Percentiles rank a stretch among this genome's conserved stretches.
These are phyloP conservation scores for Heliconius himera DNA, from an alignment of 1,140 invertebrate genomes.

Conservation along the genomic window DNA sequence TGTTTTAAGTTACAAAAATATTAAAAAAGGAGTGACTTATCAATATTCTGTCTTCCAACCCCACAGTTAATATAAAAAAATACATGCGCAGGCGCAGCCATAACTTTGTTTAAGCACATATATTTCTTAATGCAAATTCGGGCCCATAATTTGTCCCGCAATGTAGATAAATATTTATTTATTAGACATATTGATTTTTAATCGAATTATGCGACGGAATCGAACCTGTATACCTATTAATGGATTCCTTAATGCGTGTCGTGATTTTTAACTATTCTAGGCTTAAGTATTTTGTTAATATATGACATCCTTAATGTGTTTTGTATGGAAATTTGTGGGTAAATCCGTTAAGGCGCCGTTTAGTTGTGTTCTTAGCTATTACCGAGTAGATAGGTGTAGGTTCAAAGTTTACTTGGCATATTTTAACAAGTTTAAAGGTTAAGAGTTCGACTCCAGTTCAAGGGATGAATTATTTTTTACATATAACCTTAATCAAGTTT, in stretches of 20 bases:
- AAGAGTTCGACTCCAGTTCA: too few species aligned
- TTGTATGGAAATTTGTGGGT: neutral
- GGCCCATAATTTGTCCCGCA: neutral
- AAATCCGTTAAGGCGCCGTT: neutral
- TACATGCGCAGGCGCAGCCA: neutral
- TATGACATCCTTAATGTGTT: neutral
- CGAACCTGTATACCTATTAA: conserved; percentile 7
- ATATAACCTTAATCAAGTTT: too few species aligned
- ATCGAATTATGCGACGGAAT: neutral
- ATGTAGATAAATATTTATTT: conserved; percentile 4
- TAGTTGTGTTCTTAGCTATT: neutral
- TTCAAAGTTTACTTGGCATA: neutral
- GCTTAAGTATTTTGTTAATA: conserved; percentile 11
- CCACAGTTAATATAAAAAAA: neutral
- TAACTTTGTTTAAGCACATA: neutral
- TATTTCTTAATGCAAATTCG: conserved; percentile 1
- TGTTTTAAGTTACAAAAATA: neutral
- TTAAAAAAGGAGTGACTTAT: neutral
- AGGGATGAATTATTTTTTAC: too few species aligned
- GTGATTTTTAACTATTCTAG: conserved; percentile 1
- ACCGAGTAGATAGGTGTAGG: too few species aligned
- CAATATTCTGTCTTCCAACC: neutral
- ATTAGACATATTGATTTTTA: conserved; percentile 9
- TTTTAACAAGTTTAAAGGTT: too few species aligned
- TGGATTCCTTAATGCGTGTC: neutral